Conservation (phyloP, 2,888 invertebrate species). For the Agrochola macilenta region DNA sequence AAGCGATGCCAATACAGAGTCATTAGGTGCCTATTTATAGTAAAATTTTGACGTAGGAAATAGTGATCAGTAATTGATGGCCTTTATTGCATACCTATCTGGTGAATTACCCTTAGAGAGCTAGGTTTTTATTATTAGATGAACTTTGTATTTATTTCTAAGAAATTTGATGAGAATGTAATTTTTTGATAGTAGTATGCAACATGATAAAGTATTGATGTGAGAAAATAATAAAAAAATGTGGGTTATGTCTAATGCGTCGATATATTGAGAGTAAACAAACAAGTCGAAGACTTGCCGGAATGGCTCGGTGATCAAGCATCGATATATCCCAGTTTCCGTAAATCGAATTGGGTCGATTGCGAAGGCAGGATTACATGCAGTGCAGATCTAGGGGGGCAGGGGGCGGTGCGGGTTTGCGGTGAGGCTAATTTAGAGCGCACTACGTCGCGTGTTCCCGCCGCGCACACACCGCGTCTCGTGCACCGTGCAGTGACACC, state of each 20-base stretch:
- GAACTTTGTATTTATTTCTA: neutral
- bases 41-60: constrained; percentile 43
- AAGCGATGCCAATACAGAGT: constrained; percentile 54
- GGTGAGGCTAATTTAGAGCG: constrained; percentile 85
- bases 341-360: constrained; percentile 86
- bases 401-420: constrained; percentile 80
- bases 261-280: constrained; percentile 68
- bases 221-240: constrained; percentile 50
- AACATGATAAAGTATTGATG: neutral
- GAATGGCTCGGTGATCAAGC: constrained; percentile 53
- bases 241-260: constrained; percentile 68
- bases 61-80: constrained; percentile 47
- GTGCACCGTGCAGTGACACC: constrained; percentile 77
- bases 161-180: neutral
- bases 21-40: constrained; percentile 45
- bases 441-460: constrained; percentile 87
- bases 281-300: constrained; percentile 69
- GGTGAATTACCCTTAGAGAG: constrained; percentile 24
- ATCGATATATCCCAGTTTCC: constrained; percentile 80
- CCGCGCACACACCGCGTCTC: constrained; percentile 81
- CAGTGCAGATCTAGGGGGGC: constrained; percentile 76
- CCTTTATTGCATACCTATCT: constrained; percentile 32
- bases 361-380: constrained; percentile 84
- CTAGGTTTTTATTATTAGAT: neutral
- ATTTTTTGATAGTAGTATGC: neutral